A percentile compares a stretch with the other conserved stretches of the same genome.
Conservation (phyloP, 1,140 invertebrate genomes). For the Semibalanus balanoides region DNA sequence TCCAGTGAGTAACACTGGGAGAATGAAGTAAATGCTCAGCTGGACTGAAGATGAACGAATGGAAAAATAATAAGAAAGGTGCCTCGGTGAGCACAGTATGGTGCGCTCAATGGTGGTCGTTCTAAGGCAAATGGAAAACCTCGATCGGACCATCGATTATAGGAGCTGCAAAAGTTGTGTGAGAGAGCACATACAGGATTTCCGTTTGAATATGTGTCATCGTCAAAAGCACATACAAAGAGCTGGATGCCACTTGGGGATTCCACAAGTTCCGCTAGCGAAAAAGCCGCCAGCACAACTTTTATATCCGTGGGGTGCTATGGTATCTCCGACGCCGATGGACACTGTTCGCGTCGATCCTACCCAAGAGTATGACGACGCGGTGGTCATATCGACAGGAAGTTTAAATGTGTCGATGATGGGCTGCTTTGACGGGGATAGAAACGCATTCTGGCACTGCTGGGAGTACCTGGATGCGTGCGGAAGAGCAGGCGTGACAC, state of each 20-base stretch:
- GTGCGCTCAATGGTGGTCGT: constrained; percentile 7
- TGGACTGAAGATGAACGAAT: constrained; percentile 8
- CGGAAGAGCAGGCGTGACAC: constrained; percentile 3
- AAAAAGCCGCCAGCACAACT: not conserved
- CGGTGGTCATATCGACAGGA: not conserved
- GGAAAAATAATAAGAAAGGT: constrained; percentile 10
- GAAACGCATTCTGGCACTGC: constrained; percentile 10
- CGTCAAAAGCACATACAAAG: not conserved
- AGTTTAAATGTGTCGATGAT: constrained; percentile 11
- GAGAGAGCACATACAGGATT: not conserved
- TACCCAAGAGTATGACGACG: constrained; percentile 4
- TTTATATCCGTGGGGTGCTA: constrained; percentile 5
- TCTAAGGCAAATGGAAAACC: constrained; percentile 10
- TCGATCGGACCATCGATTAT: constrained; percentile 6
- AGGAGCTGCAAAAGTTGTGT: not conserved
- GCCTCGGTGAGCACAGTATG: not conserved
- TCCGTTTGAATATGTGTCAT: not conserved
- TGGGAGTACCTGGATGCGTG: constrained; percentile 7
- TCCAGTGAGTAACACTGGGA: constrained; percentile 7
- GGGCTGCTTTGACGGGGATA: not conserved
- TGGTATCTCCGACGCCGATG: constrained; percentile 1
- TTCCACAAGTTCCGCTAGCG: constrained; percentile 5
- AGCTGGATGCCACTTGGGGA: constrained; percentile 1
- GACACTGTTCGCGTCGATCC: constrained; percentile 7
- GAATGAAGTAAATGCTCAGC: not conserved